Conservation (phyloP, 2,797 vertebrate species). For the Neosilurus mollespiculum region DNA sequence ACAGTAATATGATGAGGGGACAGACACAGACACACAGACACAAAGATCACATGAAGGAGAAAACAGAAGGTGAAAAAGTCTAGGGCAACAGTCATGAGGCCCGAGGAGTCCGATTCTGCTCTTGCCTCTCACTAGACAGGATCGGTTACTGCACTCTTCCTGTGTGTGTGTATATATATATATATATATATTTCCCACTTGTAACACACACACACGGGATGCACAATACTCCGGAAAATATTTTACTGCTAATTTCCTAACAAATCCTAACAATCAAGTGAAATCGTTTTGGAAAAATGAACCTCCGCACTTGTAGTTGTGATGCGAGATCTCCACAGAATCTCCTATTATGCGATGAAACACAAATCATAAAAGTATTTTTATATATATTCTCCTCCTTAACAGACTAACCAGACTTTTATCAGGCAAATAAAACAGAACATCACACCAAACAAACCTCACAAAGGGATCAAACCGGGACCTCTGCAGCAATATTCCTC, state of each 20-base stretch:
- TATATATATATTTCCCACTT: neutral
- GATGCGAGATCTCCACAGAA: no score
- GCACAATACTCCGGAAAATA: neutral
- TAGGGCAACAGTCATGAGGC: neutral
- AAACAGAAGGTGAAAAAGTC: conserved; percentile 15
- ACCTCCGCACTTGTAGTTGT: no score
- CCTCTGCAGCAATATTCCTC: no score
- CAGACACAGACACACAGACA: neutral
- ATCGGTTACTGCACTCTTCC: conserved; percentile 17
- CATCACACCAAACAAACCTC: neutral
- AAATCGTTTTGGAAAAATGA: neutral
- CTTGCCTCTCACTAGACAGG: conserved; percentile 10
- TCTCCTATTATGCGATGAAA: no score
- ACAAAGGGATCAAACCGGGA: no score
- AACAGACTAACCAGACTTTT: neutral
- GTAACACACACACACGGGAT: neutral
- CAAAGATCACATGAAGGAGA: conserved; percentile 12
- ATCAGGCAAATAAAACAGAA: neutral
- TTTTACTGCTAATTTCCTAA: neutral
- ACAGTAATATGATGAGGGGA: neutral
- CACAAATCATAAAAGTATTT: no score
- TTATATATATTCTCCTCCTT: no score
- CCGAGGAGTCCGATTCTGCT: conserved; percentile 16
- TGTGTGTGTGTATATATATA: no score
- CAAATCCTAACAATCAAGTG: neutral